phyloP scores from a whole-genome alignment of 2,797 vertebrate species.

The Diplodus sargus region DNA sequence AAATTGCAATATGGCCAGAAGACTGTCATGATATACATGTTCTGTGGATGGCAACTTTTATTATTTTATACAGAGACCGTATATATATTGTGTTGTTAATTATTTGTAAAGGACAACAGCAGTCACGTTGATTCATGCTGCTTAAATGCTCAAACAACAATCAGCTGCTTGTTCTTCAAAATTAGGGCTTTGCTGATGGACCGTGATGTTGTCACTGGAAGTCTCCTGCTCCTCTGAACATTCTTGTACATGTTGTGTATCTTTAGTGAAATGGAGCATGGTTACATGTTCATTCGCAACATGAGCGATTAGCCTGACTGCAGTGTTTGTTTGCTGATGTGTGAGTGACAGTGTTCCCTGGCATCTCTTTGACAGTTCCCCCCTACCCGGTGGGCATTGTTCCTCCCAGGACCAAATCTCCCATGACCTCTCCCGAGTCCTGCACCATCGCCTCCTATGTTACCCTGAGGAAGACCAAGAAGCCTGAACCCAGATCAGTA shows the following conservation, averaged over 20 bases:
- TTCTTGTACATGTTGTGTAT: not conserved
- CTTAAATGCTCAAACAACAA: no score
- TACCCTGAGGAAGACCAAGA: conserved; percentile 95
- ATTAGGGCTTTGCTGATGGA: not conserved
- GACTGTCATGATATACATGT: no score
- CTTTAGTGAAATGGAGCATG: conserved; percentile 14
- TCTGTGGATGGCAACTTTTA: no score
- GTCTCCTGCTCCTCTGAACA: not conserved
- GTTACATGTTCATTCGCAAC: not conserved
- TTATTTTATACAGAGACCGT: not conserved
- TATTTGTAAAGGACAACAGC: not conserved
- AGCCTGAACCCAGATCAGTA: conserved; percentile 90
- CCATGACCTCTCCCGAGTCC: conserved; percentile 88
- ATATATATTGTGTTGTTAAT: not conserved
- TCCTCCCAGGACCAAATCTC: conserved; percentile 93
- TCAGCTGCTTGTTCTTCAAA: no score
- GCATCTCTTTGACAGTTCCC: conserved; percentile 77
- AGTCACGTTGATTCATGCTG: not conserved
- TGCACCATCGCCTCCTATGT: conserved; percentile 97
- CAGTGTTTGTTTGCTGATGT: conserved; percentile 12
- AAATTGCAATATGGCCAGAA: no score
- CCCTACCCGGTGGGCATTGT: conserved; percentile 91
- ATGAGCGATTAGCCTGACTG: conserved; percentile 5
- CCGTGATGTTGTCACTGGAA: not conserved
- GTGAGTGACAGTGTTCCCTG: not conserved